These are phyloP conservation scores for Drosophila borborema DNA, from an alignment of 2,888 invertebrate species.

Conservation along the genomic window DNA sequence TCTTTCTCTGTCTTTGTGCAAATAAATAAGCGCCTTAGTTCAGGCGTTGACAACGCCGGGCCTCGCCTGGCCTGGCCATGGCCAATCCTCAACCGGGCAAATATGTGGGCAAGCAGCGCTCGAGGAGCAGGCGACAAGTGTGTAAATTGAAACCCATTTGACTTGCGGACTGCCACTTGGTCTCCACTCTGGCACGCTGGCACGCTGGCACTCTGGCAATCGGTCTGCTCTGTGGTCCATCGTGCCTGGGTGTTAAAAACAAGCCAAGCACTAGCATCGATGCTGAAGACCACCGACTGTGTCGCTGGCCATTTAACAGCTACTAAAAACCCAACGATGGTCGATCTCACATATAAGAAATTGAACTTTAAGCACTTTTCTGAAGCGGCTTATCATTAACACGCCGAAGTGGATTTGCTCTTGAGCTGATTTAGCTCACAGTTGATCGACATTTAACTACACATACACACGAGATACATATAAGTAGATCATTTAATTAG, in stretches of 20 bases:
- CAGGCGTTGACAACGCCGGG: slow-evolving; percentile 70
- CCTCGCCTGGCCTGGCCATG: slow-evolving; percentile 21
- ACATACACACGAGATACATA: not conserved
- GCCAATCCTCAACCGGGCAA: slow-evolving; percentile 41
- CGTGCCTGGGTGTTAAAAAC: slow-evolving; percentile 78
- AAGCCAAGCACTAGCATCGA: slow-evolving; percentile 67
- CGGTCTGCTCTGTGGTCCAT: slow-evolving; percentile 5
- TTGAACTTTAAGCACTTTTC: slow-evolving; percentile 47
- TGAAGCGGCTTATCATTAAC: slow-evolving; percentile 23
- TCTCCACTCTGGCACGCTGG: slow-evolving; percentile 23
- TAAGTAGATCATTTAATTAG: not conserved
- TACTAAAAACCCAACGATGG: slow-evolving; percentile 71
- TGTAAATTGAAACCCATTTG: slow-evolving; percentile 81
- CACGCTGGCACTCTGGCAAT: not conserved
- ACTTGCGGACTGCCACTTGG: slow-evolving; percentile 23
- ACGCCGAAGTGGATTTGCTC: slow-evolving; percentile 67
- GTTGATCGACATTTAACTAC: not conserved
- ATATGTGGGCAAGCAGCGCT: slow-evolving; percentile 47
- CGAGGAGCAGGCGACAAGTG: slow-evolving; percentile 63
- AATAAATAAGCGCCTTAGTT: slow-evolving; percentile 81
- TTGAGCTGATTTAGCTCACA: slow-evolving; percentile 24
- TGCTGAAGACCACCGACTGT: slow-evolving; percentile 71
- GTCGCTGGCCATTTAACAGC: slow-evolving; percentile 76
- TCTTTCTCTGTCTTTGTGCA: slow-evolving; percentile 33
- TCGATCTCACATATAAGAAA: slow-evolving; percentile 46